Percentiles rank a stretch among this genome's conserved stretches.
Conservation (phyloP, 2,113 vertebrate species). For the Dendropsophus ebraccatus region DNA sequence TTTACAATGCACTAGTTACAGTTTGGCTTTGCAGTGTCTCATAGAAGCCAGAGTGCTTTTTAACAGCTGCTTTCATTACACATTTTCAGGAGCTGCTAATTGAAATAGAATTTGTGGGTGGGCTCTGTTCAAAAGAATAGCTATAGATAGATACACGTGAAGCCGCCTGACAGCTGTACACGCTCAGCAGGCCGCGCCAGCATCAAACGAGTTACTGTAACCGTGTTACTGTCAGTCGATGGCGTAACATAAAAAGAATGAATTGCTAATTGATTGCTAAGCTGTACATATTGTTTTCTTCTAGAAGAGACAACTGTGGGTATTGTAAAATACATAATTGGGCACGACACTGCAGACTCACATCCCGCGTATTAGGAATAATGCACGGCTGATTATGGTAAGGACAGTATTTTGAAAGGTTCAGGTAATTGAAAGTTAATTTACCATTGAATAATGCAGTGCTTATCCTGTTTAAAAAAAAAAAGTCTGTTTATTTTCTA, state of each 20-base stretch:
- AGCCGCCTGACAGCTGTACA: constrained; percentile 40
- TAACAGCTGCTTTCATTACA: constrained; percentile 79
- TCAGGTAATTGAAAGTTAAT: constrained; percentile 59
- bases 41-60: constrained; percentile 77
- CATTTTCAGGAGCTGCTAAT: constrained; percentile 77
- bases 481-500: constrained; percentile 57
- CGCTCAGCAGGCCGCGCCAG: neutral
- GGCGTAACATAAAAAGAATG: constrained; percentile 36
- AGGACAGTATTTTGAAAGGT: constrained; percentile 53
- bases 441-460: constrained; percentile 50
- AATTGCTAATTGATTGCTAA: constrained; percentile 47
- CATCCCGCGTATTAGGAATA: constrained; percentile 48
- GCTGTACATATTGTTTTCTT: constrained; percentile 48
- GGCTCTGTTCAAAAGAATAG: constrained; percentile 65
- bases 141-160: constrained; percentile 29
- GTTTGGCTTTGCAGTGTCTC: constrained; percentile 77
- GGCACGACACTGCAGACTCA: constrained; percentile 47
- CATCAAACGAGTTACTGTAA: constrained; percentile 34
- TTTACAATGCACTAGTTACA: constrained; percentile 81
- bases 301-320: constrained; percentile 33
- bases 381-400: constrained; percentile 57
- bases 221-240: constrained; percentile 23
- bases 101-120: constrained; percentile 79
- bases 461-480: constrained; percentile 56
- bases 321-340: constrained; percentile 53